Percentiles rank a stretch among this genome's conserved stretches.
Conservation (phyloP, 2,797 vertebrate genomes). For the Chelidonichthys spinosus region DNA sequence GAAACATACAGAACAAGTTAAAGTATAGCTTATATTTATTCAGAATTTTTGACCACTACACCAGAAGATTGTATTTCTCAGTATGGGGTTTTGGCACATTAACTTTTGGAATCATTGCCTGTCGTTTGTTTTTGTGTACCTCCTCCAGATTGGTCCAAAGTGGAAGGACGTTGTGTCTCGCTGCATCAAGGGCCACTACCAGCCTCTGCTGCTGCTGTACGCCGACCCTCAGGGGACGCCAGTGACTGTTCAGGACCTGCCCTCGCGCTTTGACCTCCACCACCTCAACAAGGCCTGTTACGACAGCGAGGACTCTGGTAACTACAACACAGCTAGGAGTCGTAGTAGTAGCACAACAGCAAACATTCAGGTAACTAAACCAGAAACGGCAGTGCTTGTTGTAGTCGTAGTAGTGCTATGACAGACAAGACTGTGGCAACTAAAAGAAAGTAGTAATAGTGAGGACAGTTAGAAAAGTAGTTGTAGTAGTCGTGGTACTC, state of each 20-base stretch:
- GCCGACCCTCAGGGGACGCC: constrained; percentile 96
- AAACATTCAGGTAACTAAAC: constrained; percentile 65
- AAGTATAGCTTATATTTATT: neutral
- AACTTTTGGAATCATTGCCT: neutral
- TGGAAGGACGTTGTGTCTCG: constrained; percentile 99
- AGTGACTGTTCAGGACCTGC: constrained; percentile 89
- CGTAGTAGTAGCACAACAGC: constrained; percentile 73
- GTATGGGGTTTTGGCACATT: neutral
- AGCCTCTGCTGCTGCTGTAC: constrained; percentile 95
- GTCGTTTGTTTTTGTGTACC: neutral
- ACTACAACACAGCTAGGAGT: constrained; percentile 75
- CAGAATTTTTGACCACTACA: neutral
- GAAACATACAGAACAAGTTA: neutral
- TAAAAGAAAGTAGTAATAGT: neutral
- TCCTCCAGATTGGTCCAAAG: constrained; percentile 92
- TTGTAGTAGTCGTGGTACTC: constrained; percentile 1
- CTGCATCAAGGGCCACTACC: constrained; percentile 97
- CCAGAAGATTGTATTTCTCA: neutral
- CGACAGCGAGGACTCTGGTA: constrained; percentile 97
- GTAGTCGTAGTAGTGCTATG: constrained; percentile 45
- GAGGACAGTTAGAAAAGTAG: constrained; percentile 8
- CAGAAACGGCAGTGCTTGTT: constrained; percentile 24
- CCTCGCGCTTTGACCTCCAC: constrained; percentile 86
- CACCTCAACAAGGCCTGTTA: constrained; percentile 90
- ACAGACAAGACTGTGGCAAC: constrained; percentile 35